These are phyloP conservation scores for Xyrichtys novacula DNA, from an alignment of 2,797 vertebrate species.

Conservation along the genomic window DNA sequence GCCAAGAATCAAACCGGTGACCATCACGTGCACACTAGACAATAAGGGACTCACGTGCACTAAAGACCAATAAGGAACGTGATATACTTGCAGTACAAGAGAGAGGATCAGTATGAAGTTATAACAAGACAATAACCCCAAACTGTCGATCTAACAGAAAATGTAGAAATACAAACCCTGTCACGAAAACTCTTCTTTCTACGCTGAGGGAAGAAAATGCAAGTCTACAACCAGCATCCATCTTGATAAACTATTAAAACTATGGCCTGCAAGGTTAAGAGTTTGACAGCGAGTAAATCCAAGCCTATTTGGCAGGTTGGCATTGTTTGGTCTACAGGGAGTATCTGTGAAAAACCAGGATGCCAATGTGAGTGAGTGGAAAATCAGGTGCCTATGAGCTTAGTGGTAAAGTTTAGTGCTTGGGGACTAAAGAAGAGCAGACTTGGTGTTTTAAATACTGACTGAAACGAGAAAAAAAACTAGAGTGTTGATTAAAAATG, in stretches of 20 bases:
- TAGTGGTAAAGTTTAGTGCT: conserved; percentile 1
- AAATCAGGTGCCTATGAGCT: not conserved
- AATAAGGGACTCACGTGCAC: too few species aligned
- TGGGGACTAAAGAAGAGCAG: not conserved
- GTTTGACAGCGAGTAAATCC: not conserved
- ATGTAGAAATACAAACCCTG: too few species aligned
- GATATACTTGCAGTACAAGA: too few species aligned
- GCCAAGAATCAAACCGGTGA: too few species aligned
- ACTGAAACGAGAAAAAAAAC: not conserved
- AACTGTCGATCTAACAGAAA: too few species aligned
- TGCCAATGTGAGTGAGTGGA: not conserved
- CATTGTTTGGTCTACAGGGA: not conserved
- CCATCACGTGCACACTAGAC: too few species aligned
- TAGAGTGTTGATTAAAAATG: not conserved
- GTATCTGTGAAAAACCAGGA: not conserved
- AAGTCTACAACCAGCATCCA: not conserved
- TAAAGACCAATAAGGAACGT: too few species aligned
- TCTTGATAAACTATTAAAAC: not conserved
- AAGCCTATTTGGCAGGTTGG: not conserved
- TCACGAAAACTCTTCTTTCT: not conserved
- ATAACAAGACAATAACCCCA: too few species aligned
- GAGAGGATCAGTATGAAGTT: too few species aligned
- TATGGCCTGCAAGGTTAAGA: too few species aligned
- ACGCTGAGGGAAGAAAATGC: not conserved
- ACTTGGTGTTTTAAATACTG: not conserved